Conservation (phyloP, 2,797 vertebrate genomes). For the Pachyuromys duprasi region DNA sequence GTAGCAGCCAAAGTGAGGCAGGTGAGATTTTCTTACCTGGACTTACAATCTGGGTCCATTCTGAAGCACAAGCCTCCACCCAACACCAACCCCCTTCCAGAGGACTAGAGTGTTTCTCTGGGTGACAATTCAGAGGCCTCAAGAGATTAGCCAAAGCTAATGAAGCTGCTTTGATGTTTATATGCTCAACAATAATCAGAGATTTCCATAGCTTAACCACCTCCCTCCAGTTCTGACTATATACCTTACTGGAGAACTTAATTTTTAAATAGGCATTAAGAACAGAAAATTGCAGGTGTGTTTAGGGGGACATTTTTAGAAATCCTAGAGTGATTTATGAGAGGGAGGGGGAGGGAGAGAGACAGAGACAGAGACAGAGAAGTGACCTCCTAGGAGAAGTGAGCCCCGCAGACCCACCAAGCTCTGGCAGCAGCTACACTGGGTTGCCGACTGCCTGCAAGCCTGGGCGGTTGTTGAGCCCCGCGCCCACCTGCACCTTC, state of each 20-base stretch:
- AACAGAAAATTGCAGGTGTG: slow-evolving; percentile 81
- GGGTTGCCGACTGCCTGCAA: not conserved
- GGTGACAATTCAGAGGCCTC: slow-evolving; percentile 79
- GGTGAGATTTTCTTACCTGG: slow-evolving; percentile 15
- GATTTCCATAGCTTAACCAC: slow-evolving; percentile 86
- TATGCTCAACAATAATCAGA: slow-evolving; percentile 85
- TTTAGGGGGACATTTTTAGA: slow-evolving; percentile 69
- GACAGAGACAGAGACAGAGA: not conserved
- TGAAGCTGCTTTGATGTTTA: slow-evolving; percentile 86
- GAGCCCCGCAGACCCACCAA: no score
- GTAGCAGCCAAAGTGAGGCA: not conserved
- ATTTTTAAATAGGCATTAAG: slow-evolving; percentile 82
- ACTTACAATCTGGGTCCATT: not conserved
- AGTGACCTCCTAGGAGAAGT: not conserved
- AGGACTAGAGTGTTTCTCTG: slow-evolving; percentile 65
- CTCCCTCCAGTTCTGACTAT: slow-evolving; percentile 83
- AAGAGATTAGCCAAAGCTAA: slow-evolving; percentile 84
- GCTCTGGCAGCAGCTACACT: no score
- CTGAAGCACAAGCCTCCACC: not conserved
- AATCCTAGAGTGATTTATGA: not conserved
- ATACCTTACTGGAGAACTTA: slow-evolving; percentile 84
- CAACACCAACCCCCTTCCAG: slow-evolving; percentile 57
- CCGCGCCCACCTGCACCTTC: fast-evolving
- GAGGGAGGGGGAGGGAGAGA: not conserved
- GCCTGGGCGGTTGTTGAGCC: not conserved